phyloP scores from a whole-genome alignment of 2,888 invertebrate genomes.

The Serrognathus titanus region DNA sequence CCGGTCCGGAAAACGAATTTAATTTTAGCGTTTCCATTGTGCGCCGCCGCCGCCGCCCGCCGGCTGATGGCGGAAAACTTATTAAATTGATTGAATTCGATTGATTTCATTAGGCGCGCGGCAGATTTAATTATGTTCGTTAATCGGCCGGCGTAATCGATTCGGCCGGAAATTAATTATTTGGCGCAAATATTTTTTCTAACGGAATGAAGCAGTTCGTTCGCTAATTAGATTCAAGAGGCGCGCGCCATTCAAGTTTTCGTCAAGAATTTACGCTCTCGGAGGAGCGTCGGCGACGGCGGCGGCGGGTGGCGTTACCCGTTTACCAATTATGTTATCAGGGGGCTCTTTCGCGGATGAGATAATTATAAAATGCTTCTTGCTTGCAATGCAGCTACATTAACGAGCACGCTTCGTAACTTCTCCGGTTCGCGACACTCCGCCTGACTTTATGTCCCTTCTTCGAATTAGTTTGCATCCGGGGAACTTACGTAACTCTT shows the following conservation, averaged over 20 bases:
- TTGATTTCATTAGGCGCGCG: too few species aligned
- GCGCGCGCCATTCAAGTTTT: neutral
- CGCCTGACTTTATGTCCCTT: neutral
- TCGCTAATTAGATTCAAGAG: constrained; percentile 1
- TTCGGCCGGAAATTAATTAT: too few species aligned
- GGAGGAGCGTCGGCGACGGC: too few species aligned
- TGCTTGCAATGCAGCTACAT: constrained; percentile 1
- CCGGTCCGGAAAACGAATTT: too few species aligned
- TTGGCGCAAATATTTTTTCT: too few species aligned
- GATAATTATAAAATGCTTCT: constrained; percentile 1
- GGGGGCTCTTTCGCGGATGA: constrained; percentile 1
- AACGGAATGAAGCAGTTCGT: neutral
- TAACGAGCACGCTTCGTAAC: neutral
- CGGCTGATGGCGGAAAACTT: too few species aligned
- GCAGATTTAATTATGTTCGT: too few species aligned
- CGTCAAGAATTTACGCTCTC: neutral
- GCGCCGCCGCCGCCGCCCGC: too few species aligned
- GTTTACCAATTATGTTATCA: constrained; percentile 2
- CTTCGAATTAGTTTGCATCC: constrained; percentile 1
- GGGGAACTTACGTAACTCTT: neutral
- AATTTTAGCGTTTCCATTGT: too few species aligned
- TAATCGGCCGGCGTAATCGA: too few species aligned
- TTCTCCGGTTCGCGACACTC: neutral
- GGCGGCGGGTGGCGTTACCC: neutral
- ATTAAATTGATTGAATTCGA: too few species aligned